Evolutionary conservation across 2,797 vertebrate species (phyloP).

Genomic region (Staurois parvus): DNA sequence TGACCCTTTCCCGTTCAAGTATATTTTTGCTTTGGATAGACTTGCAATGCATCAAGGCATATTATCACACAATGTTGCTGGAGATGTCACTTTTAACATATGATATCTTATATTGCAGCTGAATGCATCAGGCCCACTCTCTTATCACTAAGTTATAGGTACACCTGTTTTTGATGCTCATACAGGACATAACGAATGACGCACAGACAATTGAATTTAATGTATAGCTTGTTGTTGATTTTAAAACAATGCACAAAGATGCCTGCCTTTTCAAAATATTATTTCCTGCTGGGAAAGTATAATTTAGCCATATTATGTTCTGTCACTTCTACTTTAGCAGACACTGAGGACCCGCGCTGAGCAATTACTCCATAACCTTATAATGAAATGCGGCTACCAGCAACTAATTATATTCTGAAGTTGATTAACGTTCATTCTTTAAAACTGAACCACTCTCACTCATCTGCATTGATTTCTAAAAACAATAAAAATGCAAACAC

Average conservation of each 20-base stretch:
- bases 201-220: background rate
- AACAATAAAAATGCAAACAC: slow-evolving; percentile 41
- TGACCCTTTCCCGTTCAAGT: no score
- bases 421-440: slow-evolving; percentile 81
- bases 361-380: slow-evolving; percentile 88
- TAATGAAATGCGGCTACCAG: slow-evolving; percentile 86
- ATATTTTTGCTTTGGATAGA: no score
- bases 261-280: slow-evolving; percentile 68
- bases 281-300: slow-evolving; percentile 72
- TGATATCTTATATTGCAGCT: no score
- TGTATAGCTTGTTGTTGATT: slow-evolving; percentile 59
- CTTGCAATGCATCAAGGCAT: no score
- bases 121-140: background rate
- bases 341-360: slow-evolving; percentile 75
- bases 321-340: slow-evolving; percentile 78
- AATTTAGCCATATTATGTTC: slow-evolving; percentile 76
- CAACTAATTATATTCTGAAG: slow-evolving; percentile 86
- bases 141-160: no score
- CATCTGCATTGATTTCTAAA: slow-evolving; percentile 20
- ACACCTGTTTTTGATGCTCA: background rate
- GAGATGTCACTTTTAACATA: no score
- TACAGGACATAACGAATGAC: background rate
- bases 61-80: no score
- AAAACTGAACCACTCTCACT: slow-evolving; percentile 71
- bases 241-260: slow-evolving; percentile 67